Base-by-base conservation (phyloP, 2,888 invertebrate genomes). In the Nephrotoma flavescens region DNA sequence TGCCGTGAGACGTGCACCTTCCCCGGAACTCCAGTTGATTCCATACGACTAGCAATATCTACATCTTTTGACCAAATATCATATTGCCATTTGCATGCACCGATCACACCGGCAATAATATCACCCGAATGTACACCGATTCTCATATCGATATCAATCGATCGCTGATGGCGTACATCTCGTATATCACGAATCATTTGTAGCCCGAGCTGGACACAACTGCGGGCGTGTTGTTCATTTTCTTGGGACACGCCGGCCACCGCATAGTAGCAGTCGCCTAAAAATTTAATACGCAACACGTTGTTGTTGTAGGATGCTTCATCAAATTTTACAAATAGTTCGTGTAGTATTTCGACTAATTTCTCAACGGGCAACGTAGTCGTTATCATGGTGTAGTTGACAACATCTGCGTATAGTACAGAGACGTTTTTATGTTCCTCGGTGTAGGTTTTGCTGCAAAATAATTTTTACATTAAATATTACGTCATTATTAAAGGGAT, bases 51-150 rank as follows among this genome's bases (percentile, higher is more conserved):
- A 0, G 99, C 98, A 89, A 98, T 96, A 42, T 97, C 96, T 41
- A 97, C 98, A 91, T 99, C 98, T 90, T 96, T 96, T 0, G 96
- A 96, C 96, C 98, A 99, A 88, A 99, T 96, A 90, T 99, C 99
- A 90, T 95, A 99, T 91, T 99, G 98, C 97, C 98, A 98, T 91
- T 99, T 99, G 88, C 96, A 95, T 6, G 96, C 94, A 0, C 99
- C 99, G 86, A 99, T 94, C 0, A 99, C 94, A 0, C 99, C 98
- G 88, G 98, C 96, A 86, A 97, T 93, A 85, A 98, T 97, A 89
- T 95, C 95, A 0, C 99, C 99, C 3, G 97, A 96, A 91, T 99
- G 98, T 0, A 99, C 95, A 0, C 99, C 99, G 88, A 99, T 99
- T 89, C 99, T 93, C 99, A 99, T 99, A 90, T 98, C 97, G 86